phyloP scores from a whole-genome alignment of 2,797 vertebrate species.

The Sebastes umbrosus region DNA sequence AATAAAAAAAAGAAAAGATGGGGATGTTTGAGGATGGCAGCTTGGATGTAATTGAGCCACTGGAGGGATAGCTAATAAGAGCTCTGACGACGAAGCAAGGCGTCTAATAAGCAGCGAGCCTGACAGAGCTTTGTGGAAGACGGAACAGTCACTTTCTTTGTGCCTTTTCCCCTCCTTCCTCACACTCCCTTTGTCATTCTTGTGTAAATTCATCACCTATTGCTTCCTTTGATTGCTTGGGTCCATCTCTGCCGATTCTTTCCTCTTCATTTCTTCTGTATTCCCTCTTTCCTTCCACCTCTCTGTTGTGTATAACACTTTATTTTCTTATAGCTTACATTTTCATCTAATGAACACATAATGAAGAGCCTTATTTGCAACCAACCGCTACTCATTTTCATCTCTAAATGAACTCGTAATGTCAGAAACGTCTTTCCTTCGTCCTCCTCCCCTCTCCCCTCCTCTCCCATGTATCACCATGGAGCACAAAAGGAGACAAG shows the following conservation, averaged over 20 bases:
- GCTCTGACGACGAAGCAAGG: constrained; percentile 33
- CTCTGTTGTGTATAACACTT: background rate
- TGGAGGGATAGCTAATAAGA: constrained; percentile 57
- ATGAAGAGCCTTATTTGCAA: background rate
- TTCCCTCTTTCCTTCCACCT: background rate
- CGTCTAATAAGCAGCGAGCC: constrained; percentile 39
- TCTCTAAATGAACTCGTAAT: background rate
- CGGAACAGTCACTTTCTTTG: constrained; percentile 21
- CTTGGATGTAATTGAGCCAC: constrained; percentile 67
- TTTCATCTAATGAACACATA: background rate
- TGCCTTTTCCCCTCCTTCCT: background rate
- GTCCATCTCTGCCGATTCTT: background rate
- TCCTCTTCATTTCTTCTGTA: background rate
- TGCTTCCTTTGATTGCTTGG: background rate
- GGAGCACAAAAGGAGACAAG: constrained; percentile 40
- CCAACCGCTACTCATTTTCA: background rate
- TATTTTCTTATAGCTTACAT: background rate
- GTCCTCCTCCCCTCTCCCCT: constrained; percentile 3
- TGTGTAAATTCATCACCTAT: background rate
- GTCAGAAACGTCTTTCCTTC: background rate
- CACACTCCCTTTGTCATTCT: background rate
- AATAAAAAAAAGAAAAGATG: constrained; percentile 8
- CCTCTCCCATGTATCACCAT: background rate
- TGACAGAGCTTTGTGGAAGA: constrained; percentile 38
- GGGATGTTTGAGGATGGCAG: constrained; percentile 54